Evolutionary conservation across 2,888 invertebrate species (phyloP), one percentile per base, ranked within the genome.

Genomic region (Phytoseiulus persimilis): DNA sequence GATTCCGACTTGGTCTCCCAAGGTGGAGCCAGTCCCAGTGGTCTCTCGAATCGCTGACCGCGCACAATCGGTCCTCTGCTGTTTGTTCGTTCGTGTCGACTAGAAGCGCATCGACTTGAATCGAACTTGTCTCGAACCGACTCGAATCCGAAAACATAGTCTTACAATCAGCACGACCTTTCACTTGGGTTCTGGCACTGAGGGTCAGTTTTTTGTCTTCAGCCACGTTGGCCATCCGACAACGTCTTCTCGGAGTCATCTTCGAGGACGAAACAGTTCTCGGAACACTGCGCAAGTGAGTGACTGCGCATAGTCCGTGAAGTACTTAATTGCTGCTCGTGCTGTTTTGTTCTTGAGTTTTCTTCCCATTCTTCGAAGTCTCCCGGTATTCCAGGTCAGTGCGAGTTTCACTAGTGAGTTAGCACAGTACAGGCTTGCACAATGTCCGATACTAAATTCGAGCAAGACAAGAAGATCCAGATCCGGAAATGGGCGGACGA

Each of bases 401-500:
- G 2, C 65, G 2, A 65, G 11, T 65, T 65, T 39, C 39, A 39
- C 11, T 65, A 14, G 9, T 28, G 65, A 65, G 65, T 23, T 65
- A 65, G 65, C 65, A 28, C 1, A 2, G 65, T 28, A 65, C 23
- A 14, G 11, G 87, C 28, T 45, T 0, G 6, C 33, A 87, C 87
- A 33, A 87, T 87, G 87, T 14, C 87, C 11, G 87, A 87, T 6
- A 87, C 87, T 0, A 87, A 87, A 33, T 87, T 87, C 87, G 87
- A 87, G n/a, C 9, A 87, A 45, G 33, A 87, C 32, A 32, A 33
- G 87, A 87, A 87, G 87, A 33, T 87, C 32, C 32, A 87, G 87
- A 3, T 87, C n/a, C 87, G 87, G n/a, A 87, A 87, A 87, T 87
- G 87, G 87, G 87, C 87, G n/a, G 87, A 87, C 33, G 87, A 87